phyloP scores from a whole-genome alignment of 2,113 vertebrate genomes.

The Beaufortia kweichowensis region DNA sequence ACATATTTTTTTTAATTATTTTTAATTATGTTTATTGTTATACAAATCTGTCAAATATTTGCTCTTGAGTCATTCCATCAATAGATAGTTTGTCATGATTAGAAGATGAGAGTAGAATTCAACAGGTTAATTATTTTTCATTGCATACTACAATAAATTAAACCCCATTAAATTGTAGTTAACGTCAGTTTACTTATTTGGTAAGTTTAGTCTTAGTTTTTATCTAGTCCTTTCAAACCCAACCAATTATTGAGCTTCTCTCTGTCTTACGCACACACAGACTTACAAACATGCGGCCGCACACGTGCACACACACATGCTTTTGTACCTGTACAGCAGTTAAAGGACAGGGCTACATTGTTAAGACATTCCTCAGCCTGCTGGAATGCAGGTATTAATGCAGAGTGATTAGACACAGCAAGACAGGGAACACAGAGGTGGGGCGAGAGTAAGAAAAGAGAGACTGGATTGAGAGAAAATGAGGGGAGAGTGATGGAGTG shows the following conservation, averaged over 20 bases:
- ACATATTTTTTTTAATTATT: no score
- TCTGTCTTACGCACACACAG: slow-evolving; percentile 3
- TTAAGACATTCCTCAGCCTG: slow-evolving; percentile 73
- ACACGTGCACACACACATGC: slow-evolving; percentile 44
- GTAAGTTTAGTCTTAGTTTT: no score
- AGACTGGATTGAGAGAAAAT: slow-evolving; percentile 41
- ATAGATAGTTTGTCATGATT: no score
- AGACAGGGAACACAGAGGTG: not conserved
- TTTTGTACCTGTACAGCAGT: slow-evolving; percentile 52
- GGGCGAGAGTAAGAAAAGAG: slow-evolving; percentile 28
- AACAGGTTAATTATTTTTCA: no score
- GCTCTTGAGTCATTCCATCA: no score
- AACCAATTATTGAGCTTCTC: not conserved
- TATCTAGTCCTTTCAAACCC: slow-evolving; percentile 54
- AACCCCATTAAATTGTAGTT: no score
- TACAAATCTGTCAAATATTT: no score
- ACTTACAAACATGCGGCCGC: not conserved
- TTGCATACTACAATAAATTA: no score
- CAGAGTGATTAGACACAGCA: slow-evolving; percentile 65
- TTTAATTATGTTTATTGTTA: no score
- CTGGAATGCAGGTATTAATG: slow-evolving; percentile 79
- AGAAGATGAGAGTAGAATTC: no score
- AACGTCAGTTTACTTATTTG: no score
- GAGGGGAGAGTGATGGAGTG: slow-evolving; percentile 51
- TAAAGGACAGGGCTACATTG: slow-evolving; percentile 72